phyloP scores from a whole-genome alignment of 2,113 vertebrate genomes.

The Thinocorus orbignyianus region DNA sequence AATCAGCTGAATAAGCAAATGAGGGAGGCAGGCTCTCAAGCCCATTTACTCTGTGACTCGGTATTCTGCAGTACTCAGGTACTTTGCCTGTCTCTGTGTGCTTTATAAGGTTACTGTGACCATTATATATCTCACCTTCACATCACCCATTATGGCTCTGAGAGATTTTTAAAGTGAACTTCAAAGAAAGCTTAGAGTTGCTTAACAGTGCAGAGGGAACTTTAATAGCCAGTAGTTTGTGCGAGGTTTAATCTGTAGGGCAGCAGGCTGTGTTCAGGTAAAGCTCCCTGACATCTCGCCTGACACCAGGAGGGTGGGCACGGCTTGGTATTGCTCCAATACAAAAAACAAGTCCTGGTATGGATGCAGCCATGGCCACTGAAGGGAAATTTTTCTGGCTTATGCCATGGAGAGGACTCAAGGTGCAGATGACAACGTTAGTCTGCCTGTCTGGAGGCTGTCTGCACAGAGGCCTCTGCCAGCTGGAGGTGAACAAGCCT shows the following conservation, averaged over 20 bases:
- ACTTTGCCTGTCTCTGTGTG: neutral
- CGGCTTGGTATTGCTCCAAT: neutral
- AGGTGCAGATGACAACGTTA: neutral
- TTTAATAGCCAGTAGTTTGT: neutral
- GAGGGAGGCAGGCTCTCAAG: slow-evolving; percentile 29
- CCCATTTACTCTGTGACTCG: neutral
- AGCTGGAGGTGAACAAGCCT: neutral
- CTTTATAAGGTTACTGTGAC: slow-evolving; percentile 21
- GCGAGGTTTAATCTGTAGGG: neutral
- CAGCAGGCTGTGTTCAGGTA: rapidly evolving
- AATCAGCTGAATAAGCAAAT: slow-evolving; percentile 44
- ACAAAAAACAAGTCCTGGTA: neutral
- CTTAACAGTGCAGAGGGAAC: neutral
- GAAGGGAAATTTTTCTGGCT: neutral
- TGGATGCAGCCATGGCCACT: neutral
- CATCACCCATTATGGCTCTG: neutral
- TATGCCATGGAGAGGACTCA: rapidly evolving
- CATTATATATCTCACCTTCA: slow-evolving; percentile 28
- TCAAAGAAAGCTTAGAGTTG: slow-evolving; percentile 26
- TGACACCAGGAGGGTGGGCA: neutral
- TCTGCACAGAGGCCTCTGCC: neutral
- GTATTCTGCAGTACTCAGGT: neutral
- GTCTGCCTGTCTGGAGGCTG: neutral
- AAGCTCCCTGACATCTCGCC: neutral
- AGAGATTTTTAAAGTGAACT: slow-evolving; percentile 38